Evolutionary conservation across 2,888 invertebrate species (phyloP), one percentile per base, ranked within the genome.

Genomic region (Busseola fusca): DNA sequence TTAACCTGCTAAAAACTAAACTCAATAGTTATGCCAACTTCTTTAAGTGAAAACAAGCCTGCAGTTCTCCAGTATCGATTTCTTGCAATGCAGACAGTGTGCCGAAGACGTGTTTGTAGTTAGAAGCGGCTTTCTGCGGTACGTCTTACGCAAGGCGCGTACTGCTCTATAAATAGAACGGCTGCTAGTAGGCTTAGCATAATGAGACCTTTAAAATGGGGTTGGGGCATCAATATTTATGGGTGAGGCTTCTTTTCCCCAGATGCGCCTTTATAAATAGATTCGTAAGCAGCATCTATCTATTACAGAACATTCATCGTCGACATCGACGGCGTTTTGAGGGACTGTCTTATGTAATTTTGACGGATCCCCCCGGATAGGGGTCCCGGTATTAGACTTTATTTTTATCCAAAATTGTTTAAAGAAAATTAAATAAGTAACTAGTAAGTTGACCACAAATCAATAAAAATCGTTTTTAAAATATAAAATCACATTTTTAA

Each of bases 81-180:
- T 78, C 81, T 81, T 80, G 78, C 65, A 56, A 81, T 77, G 80
- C 78, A 81, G 80, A 80, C 81, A 69, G 81, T 74, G 81, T 77
- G 80, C 60, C 74, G 74, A 21, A 69, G 74, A 83, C 83, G 83
- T 83, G 83, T 83, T 81, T 68, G 76, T 52, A 60, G 68, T 83
- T 64, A 69, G 76, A 81, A 81, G 64, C 78, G 74, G 72, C 83
- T 83, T 83, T 83, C 83, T 81, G 83, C 56, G 30, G n/a, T 50
- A 50, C 48, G 48, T 50, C 82, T 84, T 84, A 84, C 78, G 84
- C 82, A 84, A 84, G 76, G 50, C 40, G 45, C 40, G 74, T 70
- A 54, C 69, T 40, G 52, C 14, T 63, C 72, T 84, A 84, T 76
- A 77, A 84, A 83, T 82, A 82, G 83, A 69, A 37, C 16, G 25